phyloP scores from a whole-genome alignment of 2,797 vertebrate genomes.

The Gallinago nigripennis region DNA sequence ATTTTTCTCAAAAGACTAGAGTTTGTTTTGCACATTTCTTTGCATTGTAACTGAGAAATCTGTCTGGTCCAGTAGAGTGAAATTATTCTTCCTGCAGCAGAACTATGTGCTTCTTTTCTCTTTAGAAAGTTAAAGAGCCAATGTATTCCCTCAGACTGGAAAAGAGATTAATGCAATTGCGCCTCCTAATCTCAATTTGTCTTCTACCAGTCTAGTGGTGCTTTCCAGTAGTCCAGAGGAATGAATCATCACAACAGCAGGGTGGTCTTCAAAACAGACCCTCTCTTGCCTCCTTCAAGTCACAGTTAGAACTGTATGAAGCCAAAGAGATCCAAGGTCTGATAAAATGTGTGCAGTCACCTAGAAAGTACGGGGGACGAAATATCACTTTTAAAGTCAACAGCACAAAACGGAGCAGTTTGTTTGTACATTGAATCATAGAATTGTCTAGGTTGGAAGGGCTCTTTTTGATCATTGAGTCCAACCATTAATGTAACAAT shows the following conservation, averaged over 20 bases:
- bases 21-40: neutral
- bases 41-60: neutral
- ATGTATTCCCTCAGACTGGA: neutral
- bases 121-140: neutral
- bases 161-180: neutral
- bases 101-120: neutral
- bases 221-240: neutral
- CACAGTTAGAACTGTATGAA: neutral
- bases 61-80: too few species aligned
- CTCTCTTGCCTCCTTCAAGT: neutral
- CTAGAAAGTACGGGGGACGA: fast-evolving
- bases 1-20: neutral
- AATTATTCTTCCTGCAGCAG: neutral
- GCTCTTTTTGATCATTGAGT: neutral
- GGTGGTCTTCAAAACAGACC: too few species aligned
- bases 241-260: neutral
- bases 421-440: neutral
- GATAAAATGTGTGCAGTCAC: neutral
- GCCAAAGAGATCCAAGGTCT: neutral
- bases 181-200: neutral
- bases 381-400: neutral
- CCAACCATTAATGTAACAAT: neutral
- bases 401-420: neutral
- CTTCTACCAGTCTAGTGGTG: neutral
- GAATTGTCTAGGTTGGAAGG: neutral